Conservation (phyloP, 1,140 invertebrate genomes). For the Rhyacophila brunnea region DNA sequence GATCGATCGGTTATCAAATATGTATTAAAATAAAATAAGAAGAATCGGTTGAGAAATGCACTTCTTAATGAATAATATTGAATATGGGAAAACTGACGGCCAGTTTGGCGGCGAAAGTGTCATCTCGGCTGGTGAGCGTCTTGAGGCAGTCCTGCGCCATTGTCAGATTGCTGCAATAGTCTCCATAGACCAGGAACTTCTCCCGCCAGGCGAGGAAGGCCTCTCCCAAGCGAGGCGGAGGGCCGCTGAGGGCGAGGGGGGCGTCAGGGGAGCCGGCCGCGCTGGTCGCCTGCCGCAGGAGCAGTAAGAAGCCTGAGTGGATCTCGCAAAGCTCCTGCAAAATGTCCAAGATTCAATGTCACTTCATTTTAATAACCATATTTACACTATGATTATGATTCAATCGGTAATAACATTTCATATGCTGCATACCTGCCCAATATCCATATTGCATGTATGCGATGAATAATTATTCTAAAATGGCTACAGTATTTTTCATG, state of each 20-base stretch:
- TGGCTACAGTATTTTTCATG: too few species aligned
- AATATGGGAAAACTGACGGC: slow-evolving; percentile 18
- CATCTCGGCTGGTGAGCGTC: slow-evolving; percentile 41
- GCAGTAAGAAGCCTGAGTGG: slow-evolving; percentile 79
- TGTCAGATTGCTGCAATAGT: slow-evolving; percentile 92
- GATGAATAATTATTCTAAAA: too few species aligned
- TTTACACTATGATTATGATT: too few species aligned
- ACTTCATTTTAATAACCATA: too few species aligned
- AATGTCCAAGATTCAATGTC: too few species aligned
- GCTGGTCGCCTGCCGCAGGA: slow-evolving; percentile 69
- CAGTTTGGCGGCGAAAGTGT: slow-evolving; percentile 28
- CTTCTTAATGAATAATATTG: too few species aligned
- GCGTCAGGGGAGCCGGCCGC: slow-evolving; percentile 34
- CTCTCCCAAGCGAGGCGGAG: slow-evolving; percentile 57
- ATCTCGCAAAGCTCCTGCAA: slow-evolving; percentile 80
- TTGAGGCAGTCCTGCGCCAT: slow-evolving; percentile 70
- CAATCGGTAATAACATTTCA: too few species aligned
- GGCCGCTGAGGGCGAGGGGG: slow-evolving; percentile 40
- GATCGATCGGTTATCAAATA: too few species aligned
- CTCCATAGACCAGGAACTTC: slow-evolving; percentile 89
- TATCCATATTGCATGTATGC: too few species aligned
- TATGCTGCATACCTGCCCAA: too few species aligned
- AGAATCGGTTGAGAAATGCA: too few species aligned
- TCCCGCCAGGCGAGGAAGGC: slow-evolving; percentile 90
- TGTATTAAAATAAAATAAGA: too few species aligned